Evolutionary conservation across 2,888 invertebrate genomes (phyloP).

Genomic region (Limenitis camilla): DNA sequence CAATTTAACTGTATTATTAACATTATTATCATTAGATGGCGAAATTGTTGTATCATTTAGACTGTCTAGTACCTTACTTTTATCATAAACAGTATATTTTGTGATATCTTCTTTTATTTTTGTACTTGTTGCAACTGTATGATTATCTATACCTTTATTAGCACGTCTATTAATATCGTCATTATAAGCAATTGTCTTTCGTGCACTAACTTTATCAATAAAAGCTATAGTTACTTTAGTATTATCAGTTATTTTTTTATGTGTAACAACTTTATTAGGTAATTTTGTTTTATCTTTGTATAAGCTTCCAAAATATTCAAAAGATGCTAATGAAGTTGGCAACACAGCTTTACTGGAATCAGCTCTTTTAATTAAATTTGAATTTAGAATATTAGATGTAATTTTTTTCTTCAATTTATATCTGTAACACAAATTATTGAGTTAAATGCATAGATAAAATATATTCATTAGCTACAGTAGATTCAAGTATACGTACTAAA

Average conservation of each 20-base stretch:
- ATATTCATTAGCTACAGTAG: too few species aligned
- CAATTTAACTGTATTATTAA: not conserved
- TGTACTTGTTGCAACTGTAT: too few species aligned
- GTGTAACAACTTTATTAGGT: not conserved
- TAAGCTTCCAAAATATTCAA: constrained; percentile 18
- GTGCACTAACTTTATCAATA: not conserved
- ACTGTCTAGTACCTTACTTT: too few species aligned
- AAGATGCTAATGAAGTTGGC: not conserved
- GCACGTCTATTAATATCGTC: not conserved
- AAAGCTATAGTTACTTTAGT: not conserved
- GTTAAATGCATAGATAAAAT: not conserved
- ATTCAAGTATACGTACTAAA: too few species aligned
- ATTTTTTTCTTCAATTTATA: not conserved
- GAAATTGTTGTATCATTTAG: not conserved
- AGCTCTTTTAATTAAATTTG: not conserved
- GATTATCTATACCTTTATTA: not conserved
- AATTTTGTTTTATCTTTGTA: constrained; percentile 1
- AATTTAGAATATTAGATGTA: not conserved
- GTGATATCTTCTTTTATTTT: too few species aligned
- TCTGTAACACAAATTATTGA: not conserved
- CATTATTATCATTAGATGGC: not conserved
- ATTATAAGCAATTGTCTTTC: not conserved
- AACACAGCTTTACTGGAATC: not conserved
- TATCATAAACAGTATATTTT: too few species aligned
- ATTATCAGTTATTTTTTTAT: not conserved